Conservation (phyloP, 2,113 vertebrate species). For the Thermophis baileyi region DNA sequence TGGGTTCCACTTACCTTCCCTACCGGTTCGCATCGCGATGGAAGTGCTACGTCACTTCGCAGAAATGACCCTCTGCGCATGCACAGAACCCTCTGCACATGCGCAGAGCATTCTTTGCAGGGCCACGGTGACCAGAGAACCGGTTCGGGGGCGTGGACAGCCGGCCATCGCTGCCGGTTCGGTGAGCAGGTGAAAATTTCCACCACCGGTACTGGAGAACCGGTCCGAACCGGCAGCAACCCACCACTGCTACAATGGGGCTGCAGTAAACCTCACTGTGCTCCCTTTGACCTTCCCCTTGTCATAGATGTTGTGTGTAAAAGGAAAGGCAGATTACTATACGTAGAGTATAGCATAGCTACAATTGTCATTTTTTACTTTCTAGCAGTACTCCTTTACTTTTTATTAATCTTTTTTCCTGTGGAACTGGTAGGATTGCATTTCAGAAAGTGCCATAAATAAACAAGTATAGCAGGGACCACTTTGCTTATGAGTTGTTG, state of each 20-base stretch:
- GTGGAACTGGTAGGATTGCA: neutral
- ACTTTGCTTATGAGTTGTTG: neutral
- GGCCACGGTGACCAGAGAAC: too few relatives aligned
- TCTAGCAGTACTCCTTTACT: neutral
- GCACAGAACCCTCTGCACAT: too few relatives aligned
- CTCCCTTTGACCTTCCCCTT: neutral
- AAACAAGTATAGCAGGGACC: neutral
- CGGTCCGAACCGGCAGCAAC: too few relatives aligned
- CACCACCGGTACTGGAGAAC: too few relatives aligned
- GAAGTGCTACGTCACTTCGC: too few relatives aligned
- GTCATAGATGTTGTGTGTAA: neutral
- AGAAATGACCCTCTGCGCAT: too few relatives aligned
- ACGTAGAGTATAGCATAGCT: neutral
- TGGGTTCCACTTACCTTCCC: too few relatives aligned
- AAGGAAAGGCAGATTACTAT: neutral
- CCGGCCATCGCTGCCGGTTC: too few relatives aligned
- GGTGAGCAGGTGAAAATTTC: too few relatives aligned
- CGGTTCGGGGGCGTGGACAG: too few relatives aligned
- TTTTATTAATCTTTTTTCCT: neutral
- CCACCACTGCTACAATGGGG: neutral
- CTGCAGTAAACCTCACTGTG: neutral
- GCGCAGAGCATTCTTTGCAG: too few relatives aligned
- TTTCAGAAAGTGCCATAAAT: neutral
- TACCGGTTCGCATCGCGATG: too few relatives aligned
- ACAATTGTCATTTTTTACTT: neutral